phyloP scores from a whole-genome alignment of 1,140 invertebrate species.

The Drosophila teissieri region DNA sequence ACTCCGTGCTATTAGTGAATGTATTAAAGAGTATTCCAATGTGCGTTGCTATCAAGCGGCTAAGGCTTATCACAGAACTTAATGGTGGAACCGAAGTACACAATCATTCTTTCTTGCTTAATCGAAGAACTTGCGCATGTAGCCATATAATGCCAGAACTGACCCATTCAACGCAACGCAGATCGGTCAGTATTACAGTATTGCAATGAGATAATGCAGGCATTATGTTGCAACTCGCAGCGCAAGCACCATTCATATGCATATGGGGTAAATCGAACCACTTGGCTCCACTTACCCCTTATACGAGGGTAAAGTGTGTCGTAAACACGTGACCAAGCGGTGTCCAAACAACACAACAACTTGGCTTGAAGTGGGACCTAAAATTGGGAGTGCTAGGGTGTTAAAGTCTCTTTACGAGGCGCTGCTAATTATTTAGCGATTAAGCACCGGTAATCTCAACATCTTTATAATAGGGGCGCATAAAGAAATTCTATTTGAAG shows the following conservation, averaged over 20 bases:
- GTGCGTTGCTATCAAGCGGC: background rate
- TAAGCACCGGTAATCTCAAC: constrained; percentile 62
- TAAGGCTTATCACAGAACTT: constrained; percentile 23
- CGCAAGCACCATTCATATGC: background rate
- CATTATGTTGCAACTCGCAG: background rate
- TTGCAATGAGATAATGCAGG: constrained; percentile 16
- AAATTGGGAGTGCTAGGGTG: constrained; percentile 7
- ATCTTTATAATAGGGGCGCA: constrained; percentile 58
- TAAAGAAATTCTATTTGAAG: constrained; percentile 39
- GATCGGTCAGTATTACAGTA: constrained; percentile 10
- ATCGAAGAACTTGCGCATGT: background rate
- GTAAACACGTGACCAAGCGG: constrained; percentile 21
- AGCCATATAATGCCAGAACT: constrained; percentile 18
- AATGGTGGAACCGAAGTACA: background rate
- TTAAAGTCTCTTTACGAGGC: constrained; percentile 42
- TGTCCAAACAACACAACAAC: background rate
- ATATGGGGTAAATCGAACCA: constrained; percentile 3
- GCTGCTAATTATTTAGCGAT: constrained; percentile 60
- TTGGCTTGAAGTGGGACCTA: constrained; percentile 27
- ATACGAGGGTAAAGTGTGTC: constrained; percentile 16
- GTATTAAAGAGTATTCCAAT: background rate
- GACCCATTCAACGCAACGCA: constrained; percentile 18
- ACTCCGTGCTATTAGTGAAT: no score
- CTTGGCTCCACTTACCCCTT: background rate
- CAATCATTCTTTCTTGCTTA: constrained; percentile 12